phyloP scores from a whole-genome alignment of 2,797 vertebrate genomes.

The Scomberomorus guttatus region DNA sequence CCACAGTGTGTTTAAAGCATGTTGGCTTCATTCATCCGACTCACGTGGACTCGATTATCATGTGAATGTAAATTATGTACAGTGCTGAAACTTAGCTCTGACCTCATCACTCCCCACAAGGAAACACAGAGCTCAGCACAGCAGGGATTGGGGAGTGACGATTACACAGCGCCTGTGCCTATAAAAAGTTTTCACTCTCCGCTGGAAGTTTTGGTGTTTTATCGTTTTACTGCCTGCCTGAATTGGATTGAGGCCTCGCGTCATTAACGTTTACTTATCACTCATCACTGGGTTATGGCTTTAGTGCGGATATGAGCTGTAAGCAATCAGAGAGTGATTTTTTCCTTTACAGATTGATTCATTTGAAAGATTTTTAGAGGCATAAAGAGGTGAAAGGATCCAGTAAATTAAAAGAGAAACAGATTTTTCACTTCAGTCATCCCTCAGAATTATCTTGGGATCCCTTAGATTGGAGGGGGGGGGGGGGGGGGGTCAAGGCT shows the following conservation, averaged over 20 bases:
- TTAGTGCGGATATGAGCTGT: not conserved
- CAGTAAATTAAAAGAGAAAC: not conserved
- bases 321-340: not conserved
- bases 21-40: not conserved
- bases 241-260: not conserved
- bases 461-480: no score
- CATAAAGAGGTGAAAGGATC: not conserved
- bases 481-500: no score
- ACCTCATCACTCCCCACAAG: not conserved
- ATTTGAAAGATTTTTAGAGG: not conserved
- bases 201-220: not conserved
- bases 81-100: not conserved
- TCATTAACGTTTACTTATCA: not conserved
- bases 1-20: constrained; percentile 7
- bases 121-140: constrained; percentile 10
- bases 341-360: not conserved
- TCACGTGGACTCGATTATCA: not conserved
- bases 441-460: not conserved
- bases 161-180: no score
- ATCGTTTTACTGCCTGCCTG: not conserved
- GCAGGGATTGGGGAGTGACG: constrained; percentile 6
- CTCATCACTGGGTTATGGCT: not conserved
- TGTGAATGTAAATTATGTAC: not conserved
- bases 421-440: not conserved
- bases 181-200: not conserved